These are phyloP conservation scores for Zaprionus lineosus DNA, from an alignment of 2,888 invertebrate species.

Conservation along the genomic window DNA sequence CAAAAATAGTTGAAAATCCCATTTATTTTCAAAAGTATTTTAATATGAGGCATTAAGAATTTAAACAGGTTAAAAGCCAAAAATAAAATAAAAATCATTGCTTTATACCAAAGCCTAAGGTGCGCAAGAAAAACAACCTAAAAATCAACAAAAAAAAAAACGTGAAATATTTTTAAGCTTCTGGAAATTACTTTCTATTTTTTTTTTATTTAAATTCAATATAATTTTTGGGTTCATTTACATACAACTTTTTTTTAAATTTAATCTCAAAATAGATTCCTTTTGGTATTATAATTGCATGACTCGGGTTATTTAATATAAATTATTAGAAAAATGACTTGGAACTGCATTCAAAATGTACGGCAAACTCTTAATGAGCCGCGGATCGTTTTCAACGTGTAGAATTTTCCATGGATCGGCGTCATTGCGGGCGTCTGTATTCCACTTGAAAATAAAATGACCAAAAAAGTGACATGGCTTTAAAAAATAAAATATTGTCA, in stretches of 20 bases:
- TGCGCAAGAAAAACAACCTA: too few relatives aligned
- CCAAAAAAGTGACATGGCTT: constrained; percentile 18
- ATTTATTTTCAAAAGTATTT: constrained; percentile 56
- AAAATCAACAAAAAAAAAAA: constrained; percentile 4
- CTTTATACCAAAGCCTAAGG: neutral
- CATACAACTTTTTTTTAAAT: neutral
- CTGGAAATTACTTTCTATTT: too few relatives aligned
- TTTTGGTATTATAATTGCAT: neutral
- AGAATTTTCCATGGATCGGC: constrained; percentile 59
- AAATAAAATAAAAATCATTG: constrained; percentile 26
- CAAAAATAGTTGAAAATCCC: constrained; percentile 61
- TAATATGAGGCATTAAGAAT: constrained; percentile 44
- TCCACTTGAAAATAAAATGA: constrained; percentile 38
- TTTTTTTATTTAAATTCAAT: too few relatives aligned
- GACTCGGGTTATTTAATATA: neutral
- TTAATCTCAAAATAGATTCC: too few relatives aligned
- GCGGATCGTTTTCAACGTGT: constrained; percentile 28
- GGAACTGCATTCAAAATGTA: constrained; percentile 6
- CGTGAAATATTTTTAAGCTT: too few relatives aligned
- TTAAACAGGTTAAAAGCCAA: constrained; percentile 55
- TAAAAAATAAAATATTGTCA: constrained; percentile 11
- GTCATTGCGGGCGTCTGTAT: constrained; percentile 28
- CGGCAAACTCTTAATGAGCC: constrained; percentile 32
- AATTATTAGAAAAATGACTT: neutral
- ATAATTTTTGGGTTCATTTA: too few relatives aligned